Evolutionary conservation across 30 jellyfish, hydroid and myxozoan genomes (phyloP).

Genomic region (Aurelia sp.): DNA sequence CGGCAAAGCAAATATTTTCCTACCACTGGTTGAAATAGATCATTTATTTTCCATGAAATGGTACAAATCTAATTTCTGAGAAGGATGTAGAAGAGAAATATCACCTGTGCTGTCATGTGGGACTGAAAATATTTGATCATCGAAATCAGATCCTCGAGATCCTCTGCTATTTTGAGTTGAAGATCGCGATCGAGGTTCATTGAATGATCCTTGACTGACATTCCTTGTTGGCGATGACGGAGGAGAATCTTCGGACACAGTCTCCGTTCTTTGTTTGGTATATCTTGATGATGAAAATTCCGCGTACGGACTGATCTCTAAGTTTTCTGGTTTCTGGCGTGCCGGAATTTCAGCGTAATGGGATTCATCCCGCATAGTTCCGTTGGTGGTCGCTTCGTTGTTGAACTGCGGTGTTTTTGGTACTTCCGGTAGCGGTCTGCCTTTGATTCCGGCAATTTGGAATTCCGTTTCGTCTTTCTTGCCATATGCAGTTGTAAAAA

Average conservation of each 20-base stretch:
- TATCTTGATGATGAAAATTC: constrained; percentile 29
- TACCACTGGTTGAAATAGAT: no score
- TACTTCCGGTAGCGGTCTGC: constrained; percentile 92
- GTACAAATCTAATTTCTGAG: no score
- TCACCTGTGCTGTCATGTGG: constrained; percentile 73
- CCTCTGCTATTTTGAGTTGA: constrained; percentile 87
- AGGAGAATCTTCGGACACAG: constrained; percentile 80
- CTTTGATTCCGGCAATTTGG: constrained; percentile 77
- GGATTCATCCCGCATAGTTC: constrained; percentile 43
- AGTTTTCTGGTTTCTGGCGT: constrained; percentile 16
- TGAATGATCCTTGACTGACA: constrained; percentile 39
- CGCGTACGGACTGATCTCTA: constrained; percentile 75
- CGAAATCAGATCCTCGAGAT: constrained; percentile 65
- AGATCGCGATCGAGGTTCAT: constrained; percentile 72
- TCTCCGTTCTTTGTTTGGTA: constrained; percentile 45
- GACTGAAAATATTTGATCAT: constrained; percentile 40
- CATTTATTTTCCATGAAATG: no score
- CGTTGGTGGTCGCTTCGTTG: constrained; percentile 48
- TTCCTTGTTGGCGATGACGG: constrained; percentile 85
- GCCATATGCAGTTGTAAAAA: constrained; percentile 82
- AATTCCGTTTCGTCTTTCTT: constrained; percentile 83
- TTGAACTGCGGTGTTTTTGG: constrained; percentile 58
- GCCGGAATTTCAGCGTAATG: constrained; percentile 77
- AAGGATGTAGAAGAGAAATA: no score
- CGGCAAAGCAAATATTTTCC: no score